Evolutionary conservation across 1,140 invertebrate species (phyloP).

Genomic region (Drosophila ercepeae): DNA sequence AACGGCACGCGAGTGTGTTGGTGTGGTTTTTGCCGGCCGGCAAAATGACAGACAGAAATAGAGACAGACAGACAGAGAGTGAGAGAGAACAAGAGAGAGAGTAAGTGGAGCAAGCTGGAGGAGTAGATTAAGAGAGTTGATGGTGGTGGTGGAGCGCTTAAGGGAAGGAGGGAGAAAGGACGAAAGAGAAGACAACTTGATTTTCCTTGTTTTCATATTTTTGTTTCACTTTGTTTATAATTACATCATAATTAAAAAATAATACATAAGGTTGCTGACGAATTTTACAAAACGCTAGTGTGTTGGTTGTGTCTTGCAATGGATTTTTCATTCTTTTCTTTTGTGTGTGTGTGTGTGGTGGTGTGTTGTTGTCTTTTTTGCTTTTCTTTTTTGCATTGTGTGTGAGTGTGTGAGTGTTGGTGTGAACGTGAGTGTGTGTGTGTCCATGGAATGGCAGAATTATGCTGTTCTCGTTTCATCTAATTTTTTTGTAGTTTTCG

Average conservation of each 20-base stretch:
- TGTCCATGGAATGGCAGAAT: slow-evolving; percentile 65
- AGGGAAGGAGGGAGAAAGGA: not conserved
- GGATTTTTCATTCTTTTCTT: slow-evolving; percentile 33
- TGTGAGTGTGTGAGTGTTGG: slow-evolving; percentile 42
- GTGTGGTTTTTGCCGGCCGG: slow-evolving; percentile 52
- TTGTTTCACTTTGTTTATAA: slow-evolving; percentile 81
- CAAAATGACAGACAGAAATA: slow-evolving; percentile 28
- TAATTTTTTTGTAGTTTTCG: slow-evolving; percentile 31
- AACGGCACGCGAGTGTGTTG: slow-evolving; percentile 10
- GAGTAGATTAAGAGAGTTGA: slow-evolving; percentile 7
- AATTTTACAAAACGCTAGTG: slow-evolving; percentile 74
- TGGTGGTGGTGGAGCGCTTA: slow-evolving; percentile 1
- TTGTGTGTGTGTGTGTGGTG: slow-evolving; percentile 36
- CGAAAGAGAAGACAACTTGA: slow-evolving; percentile 61
- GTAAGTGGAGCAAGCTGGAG: slow-evolving; percentile 17
- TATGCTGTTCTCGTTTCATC: slow-evolving; percentile 51
- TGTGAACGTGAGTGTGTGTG: slow-evolving; percentile 20
- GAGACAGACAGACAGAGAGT: not conserved
- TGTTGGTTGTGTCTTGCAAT: slow-evolving; percentile 64
- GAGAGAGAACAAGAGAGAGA: slow-evolving; percentile 2
- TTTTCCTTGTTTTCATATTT: slow-evolving; percentile 79
- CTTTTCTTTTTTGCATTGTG: slow-evolving; percentile 20
- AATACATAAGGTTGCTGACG: slow-evolving; percentile 77
- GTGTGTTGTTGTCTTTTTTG: slow-evolving; percentile 32
- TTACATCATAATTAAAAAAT: slow-evolving; percentile 82